Conservation (phyloP, 92 coral and sea anemone genomes). For the Epizoanthus ramosus region DNA sequence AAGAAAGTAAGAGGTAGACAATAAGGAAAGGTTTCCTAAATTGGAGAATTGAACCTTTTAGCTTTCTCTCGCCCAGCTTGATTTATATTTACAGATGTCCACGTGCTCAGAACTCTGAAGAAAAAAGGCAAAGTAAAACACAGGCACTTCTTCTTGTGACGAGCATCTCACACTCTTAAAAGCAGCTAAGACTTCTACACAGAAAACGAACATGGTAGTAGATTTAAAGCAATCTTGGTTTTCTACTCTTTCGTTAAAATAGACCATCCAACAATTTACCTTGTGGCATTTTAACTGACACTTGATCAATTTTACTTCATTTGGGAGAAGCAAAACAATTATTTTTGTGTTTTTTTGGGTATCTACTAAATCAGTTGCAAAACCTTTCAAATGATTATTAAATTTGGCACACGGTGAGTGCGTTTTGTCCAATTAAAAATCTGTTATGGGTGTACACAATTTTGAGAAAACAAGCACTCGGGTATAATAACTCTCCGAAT, state of each 20-base stretch:
- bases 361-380: constrained; percentile 26
- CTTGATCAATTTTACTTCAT: constrained; percentile 21
- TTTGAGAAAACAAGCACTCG: constrained; percentile 52
- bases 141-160: background rate
- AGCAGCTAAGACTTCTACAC: background rate
- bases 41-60: background rate
- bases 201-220: constrained; percentile 6
- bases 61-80: background rate
- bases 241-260: constrained; percentile 13
- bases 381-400: constrained; percentile 38
- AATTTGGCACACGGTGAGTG: constrained; percentile 62
- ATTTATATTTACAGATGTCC: background rate
- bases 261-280: background rate
- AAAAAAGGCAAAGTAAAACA: background rate
- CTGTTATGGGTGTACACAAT: constrained; percentile 60
- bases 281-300: constrained; percentile 4
- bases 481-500: constrained; percentile 55
- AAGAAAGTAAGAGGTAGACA: constrained; percentile 9
- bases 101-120: background rate
- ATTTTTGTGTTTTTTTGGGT: constrained; percentile 1
- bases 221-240: background rate
- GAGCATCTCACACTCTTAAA: background rate
- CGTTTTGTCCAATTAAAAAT: constrained; percentile 72
- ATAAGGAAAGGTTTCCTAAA: background rate
- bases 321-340: constrained; percentile 8